These are phyloP conservation scores for Saturnia pavonia DNA, from an alignment of 2,888 invertebrate genomes.

Conservation along the genomic window DNA sequence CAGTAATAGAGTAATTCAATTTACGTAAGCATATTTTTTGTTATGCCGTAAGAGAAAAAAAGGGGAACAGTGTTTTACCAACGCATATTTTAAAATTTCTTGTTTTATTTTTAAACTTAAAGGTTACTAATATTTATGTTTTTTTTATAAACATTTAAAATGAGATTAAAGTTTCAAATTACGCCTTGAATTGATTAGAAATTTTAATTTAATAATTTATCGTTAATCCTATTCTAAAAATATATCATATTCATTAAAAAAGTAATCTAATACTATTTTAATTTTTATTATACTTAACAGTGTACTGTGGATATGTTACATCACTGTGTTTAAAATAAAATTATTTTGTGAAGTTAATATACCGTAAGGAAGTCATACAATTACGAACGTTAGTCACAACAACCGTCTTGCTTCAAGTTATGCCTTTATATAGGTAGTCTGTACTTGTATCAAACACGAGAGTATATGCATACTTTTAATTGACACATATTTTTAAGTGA, in stretches of 20 bases:
- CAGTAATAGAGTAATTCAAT: background rate
- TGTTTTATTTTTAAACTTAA: background rate
- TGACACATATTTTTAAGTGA: background rate
- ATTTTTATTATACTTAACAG: no score
- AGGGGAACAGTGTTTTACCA: background rate
- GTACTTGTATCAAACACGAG: background rate
- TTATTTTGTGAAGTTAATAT: background rate
- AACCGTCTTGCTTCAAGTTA: background rate
- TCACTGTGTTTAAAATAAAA: background rate
- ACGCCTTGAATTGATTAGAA: background rate
- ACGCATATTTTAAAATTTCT: background rate
- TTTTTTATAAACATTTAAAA: background rate
- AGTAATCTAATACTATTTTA: no score
- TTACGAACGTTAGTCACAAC: background rate
- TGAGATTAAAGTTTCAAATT: background rate
- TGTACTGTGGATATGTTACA: no score
- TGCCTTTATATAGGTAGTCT: background rate
- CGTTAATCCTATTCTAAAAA: no score
- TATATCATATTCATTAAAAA: no score
- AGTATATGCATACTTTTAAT: background rate
- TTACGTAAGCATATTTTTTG: background rate
- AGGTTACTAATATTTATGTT: no score
- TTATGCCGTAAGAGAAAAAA: background rate
- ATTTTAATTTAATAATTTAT: no score
- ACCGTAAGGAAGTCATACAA: background rate